Percentiles rank a stretch among this genome's conserved stretches.
phyloP scores from a whole-genome alignment of 1,140 invertebrate genomes.

The Daktulosphaira vitifoliae region DNA sequence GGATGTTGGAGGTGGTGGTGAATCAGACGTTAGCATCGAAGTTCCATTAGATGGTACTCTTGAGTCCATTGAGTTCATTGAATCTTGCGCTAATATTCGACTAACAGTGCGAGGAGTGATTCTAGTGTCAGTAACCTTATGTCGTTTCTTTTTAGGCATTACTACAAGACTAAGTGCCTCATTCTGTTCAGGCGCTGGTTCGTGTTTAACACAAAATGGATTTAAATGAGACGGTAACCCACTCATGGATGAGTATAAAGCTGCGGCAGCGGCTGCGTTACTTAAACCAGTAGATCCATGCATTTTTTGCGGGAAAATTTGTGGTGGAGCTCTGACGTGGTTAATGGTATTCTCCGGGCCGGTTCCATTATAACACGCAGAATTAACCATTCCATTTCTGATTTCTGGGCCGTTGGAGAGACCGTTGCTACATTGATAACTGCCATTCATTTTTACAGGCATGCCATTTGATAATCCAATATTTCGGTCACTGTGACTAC shows the following conservation, averaged over 20 bases:
- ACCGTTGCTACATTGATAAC: constrained; percentile 31
- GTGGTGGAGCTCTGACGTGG: constrained; percentile 58
- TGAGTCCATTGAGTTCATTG: constrained; percentile 48
- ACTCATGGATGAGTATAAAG: constrained; percentile 48
- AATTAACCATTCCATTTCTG: constrained; percentile 34
- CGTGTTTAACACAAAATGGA: constrained; percentile 52
- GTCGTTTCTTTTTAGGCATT: constrained; percentile 88
- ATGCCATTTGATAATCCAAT: constrained; percentile 8
- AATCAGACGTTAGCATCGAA: constrained; percentile 44
- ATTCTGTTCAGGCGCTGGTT: constrained; percentile 69
- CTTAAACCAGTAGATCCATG: constrained; percentile 52
- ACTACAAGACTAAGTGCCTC: constrained; percentile 89
- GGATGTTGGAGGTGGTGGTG: constrained; percentile 65
- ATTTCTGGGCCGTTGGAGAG: constrained; percentile 35
- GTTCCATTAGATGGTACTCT: constrained; percentile 43
- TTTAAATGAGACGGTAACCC: constrained; percentile 55
- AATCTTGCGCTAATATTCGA: constrained; percentile 71
- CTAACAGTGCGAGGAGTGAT: constrained; percentile 85
- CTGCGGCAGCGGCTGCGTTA: constrained; percentile 51
- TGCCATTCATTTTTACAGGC: constrained; percentile 40
- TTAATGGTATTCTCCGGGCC: constrained; percentile 50
- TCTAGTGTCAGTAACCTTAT: constrained; percentile 93
- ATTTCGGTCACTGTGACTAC: constrained; percentile 41
- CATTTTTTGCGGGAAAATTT: constrained; percentile 71
- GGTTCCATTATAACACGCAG: constrained; percentile 42